Base-by-base conservation (phyloP, 2,888 invertebrate species). In the Thalpophila matura region DNA sequence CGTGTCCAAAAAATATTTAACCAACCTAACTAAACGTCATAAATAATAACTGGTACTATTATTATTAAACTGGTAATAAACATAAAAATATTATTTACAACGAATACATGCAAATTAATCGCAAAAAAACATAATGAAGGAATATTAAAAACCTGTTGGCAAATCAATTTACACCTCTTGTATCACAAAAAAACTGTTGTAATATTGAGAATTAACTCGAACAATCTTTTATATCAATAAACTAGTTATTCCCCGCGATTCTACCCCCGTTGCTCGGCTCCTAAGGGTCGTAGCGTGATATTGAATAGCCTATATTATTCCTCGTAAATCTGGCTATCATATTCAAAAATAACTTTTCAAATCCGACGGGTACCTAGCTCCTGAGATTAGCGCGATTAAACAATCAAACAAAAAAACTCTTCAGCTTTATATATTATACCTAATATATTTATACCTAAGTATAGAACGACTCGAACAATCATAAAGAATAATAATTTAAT, bases 111-210 rank as follows among this genome's bases (percentile, higher is more conserved):
- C 35, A 64, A 70, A 58, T 70, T 24, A 42, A 5, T 22, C 2
- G 9, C 3, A n/a, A 10, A 38, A 63, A 43, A 20, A 26, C 7
- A 14, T 10, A 27, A 37, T 4, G 14, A 22, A 22, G 10, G 1
- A 50, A 33, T 31, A n/a, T 29, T 31, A 26, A 27, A 22, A 70
- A 70, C 59, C 50, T 27, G 71, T 67, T 69, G 16, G 20, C 10
- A 16, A 22, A 18, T 4, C 38, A 62, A 46, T 50, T 67, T 40
- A 31, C 37, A 40, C 26, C 0, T 50, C 29, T 0, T 6, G 5
- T 16, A 26, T 6, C 5, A 9, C 12, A n/a, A 38, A 43, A 24
- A 33, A 55, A 55, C 20, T 24, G 6, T 16, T 16, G 9, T 5
- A 46, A 18, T 40, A 29, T 20, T 24, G 0, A n/a, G 35, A 40